A percentile compares a stretch with the other conserved stretches of the same genome.
Conservation (phyloP, 37 sponge, comb jelly and placozoan species). For the Aplysina aerophoba region DNA sequence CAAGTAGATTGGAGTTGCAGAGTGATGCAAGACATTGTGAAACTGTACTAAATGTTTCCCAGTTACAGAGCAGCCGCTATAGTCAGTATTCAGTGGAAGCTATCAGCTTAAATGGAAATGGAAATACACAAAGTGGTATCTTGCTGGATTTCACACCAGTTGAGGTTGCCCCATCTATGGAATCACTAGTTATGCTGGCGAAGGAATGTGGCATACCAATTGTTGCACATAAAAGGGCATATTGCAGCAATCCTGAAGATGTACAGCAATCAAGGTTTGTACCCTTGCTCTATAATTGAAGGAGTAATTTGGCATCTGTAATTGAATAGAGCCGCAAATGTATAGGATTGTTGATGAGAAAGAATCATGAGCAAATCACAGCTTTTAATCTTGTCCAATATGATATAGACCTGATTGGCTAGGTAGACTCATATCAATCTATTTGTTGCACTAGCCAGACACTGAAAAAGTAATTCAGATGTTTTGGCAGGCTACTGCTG, state of each 20-base stretch:
- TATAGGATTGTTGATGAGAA: no score
- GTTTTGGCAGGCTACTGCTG: no score
- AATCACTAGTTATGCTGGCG: conserved; percentile 21
- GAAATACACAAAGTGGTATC: neutral
- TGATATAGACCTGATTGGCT: no score
- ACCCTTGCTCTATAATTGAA: neutral
- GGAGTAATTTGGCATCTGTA: no score
- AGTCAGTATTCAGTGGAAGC: neutral
- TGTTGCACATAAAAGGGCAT: conserved; percentile 31
- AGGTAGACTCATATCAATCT: no score
- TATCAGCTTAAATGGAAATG: neutral
- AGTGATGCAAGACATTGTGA: neutral
- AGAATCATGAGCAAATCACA: no score
- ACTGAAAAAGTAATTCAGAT: no score
- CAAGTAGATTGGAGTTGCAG: no score
- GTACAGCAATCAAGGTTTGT: conserved; percentile 63
- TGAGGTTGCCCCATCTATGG: conserved; percentile 8
- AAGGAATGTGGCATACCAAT: conserved; percentile 31
- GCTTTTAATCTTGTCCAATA: no score
- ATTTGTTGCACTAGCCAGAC: no score
- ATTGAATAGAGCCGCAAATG: no score
- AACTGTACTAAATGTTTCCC: neutral
- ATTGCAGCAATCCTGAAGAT: conserved; percentile 63
- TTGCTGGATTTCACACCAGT: conserved; percentile 21
- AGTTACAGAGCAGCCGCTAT: neutral